Percentiles rank a stretch among this genome's conserved stretches.
Evolutionary conservation across 2,797 vertebrate species (phyloP).

Genomic region (Xerus rutilus): DNA sequence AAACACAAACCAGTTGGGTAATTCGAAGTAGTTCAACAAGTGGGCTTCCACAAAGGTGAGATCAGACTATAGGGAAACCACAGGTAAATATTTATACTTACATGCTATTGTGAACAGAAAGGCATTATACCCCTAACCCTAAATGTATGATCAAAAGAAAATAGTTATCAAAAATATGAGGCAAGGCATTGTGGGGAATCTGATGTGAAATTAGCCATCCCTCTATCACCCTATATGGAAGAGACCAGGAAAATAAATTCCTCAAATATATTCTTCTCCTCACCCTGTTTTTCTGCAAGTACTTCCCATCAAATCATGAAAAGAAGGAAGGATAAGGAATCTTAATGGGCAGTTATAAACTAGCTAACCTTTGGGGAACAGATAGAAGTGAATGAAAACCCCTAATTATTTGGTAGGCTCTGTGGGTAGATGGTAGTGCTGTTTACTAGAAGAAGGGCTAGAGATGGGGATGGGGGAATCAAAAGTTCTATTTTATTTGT

Average conservation of each 20-base stretch:
- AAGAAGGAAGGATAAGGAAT: background rate
- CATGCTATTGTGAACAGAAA: background rate
- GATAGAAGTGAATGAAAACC: background rate
- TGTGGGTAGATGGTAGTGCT: background rate
- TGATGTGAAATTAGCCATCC: background rate
- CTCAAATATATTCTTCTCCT: background rate
- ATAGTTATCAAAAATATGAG: background rate
- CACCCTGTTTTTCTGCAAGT: background rate
- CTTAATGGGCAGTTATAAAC: background rate
- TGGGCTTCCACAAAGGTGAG: background rate
- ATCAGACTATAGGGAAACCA: background rate
- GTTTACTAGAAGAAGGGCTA: constrained; percentile 7
- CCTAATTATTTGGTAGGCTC: background rate
- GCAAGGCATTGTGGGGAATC: background rate
- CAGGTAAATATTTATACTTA: background rate
- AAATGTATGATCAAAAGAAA: background rate
- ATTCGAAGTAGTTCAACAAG: constrained; percentile 24
- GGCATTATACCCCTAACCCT: background rate
- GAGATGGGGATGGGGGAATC: background rate
- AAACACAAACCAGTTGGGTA: background rate
- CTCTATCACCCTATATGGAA: background rate
- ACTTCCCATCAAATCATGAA: background rate
- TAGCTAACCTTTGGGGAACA: background rate
- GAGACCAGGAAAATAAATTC: background rate
- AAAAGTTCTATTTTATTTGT: constrained; percentile 34